phyloP scores from a whole-genome alignment of 2,888 invertebrate species.

The Aleiodes alternator region DNA sequence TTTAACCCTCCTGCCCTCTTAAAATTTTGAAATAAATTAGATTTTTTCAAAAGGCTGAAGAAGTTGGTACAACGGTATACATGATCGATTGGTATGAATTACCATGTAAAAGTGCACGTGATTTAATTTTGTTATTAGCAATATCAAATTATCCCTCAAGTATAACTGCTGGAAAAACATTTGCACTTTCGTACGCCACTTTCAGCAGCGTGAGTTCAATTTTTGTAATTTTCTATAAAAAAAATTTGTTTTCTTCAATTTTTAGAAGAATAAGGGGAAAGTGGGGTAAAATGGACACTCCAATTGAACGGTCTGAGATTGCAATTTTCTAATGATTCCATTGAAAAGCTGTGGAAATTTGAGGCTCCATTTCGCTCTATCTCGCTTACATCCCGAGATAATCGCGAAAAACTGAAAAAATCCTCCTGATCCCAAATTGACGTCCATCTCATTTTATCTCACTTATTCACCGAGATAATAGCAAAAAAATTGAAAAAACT shows the following conservation, averaged over 20 bases:
- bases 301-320: no score
- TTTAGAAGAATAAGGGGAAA: background rate
- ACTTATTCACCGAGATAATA: no score
- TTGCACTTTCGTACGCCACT: conserved; percentile 61
- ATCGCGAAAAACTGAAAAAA: no score
- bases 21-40: conserved; percentile 8
- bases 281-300: no score
- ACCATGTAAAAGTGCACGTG: conserved; percentile 56
- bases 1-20: no score
- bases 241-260: background rate
- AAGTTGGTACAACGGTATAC: conserved; percentile 61
- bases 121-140: conserved; percentile 60
- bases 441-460: no score
- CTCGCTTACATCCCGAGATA: no score
- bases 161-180: conserved; percentile 67
- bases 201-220: conserved; percentile 60
- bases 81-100: conserved; percentile 66
- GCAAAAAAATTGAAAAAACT: no score
- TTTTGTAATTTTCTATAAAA: conserved; percentile 36
- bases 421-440: no score
- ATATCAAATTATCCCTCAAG: conserved; percentile 61
- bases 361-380: no score
- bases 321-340: no score
- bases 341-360: no score
- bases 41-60: conserved; percentile 54